A percentile compares a stretch with the other conserved stretches of the same genome.
These are phyloP conservation scores for Saccopteryx bilineata DNA, from an alignment of 2,113 vertebrate species.

Conservation along the genomic window DNA sequence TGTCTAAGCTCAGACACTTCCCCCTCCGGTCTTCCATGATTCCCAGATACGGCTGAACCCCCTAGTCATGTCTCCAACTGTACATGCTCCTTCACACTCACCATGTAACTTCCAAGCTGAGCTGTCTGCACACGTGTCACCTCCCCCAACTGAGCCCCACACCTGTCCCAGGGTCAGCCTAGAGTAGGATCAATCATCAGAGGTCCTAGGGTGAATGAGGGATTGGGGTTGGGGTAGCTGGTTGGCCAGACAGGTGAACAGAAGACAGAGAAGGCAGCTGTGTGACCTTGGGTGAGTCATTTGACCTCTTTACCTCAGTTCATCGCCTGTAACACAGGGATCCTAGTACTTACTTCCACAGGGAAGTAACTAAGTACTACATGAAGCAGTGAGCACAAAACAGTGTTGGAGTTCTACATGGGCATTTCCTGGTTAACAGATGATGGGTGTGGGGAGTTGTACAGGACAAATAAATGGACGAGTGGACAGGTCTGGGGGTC, in stretches of 20 bases:
- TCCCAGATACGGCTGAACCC: not conserved
- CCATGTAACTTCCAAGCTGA: not conserved
- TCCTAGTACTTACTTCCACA: rapidly evolving
- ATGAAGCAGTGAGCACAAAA: too few species aligned
- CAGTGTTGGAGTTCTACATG: not conserved
- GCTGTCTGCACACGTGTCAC: not conserved
- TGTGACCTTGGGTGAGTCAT: not conserved
- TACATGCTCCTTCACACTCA: not conserved
- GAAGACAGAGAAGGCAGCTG: not conserved
- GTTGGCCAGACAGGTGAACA: not conserved
- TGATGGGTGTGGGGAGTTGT: too few species aligned
- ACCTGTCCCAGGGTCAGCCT: not conserved
- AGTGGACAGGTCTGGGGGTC: not conserved
- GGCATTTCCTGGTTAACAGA: not conserved
- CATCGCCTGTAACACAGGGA: not conserved
- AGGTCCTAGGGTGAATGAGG: not conserved
- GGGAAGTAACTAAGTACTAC: too few species aligned
- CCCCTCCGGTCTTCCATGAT: not conserved
- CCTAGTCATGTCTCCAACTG: not conserved
- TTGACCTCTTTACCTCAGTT: not conserved
- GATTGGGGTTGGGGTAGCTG: not conserved
- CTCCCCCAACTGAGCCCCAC: not conserved
- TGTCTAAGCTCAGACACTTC: not conserved
- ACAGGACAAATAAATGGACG: not conserved
- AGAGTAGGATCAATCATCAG: not conserved